A percentile compares a stretch with the other conserved stretches of the same genome.
Evolutionary conservation across 1,140 invertebrate genomes (phyloP).

Genomic region (Sycophaga agraensis): DNA sequence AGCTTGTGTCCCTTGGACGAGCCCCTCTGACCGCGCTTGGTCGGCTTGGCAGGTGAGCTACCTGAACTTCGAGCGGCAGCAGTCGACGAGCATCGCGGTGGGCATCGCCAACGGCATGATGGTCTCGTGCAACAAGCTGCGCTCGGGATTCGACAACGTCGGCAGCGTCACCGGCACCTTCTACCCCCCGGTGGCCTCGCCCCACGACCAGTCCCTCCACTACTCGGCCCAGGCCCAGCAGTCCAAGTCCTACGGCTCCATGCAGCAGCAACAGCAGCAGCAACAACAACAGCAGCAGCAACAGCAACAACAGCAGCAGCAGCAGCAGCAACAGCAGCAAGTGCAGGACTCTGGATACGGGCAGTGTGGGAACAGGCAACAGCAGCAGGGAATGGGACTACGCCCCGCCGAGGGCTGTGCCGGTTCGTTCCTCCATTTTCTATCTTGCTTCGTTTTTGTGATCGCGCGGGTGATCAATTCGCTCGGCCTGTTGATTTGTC

Average conservation of each 20-base stretch:
- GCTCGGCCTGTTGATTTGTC: not conserved
- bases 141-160: constrained; percentile 72
- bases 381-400: constrained; percentile 9
- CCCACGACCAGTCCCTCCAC: constrained; percentile 67
- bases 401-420: constrained; percentile 25
- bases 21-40: no score
- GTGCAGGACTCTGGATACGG: constrained; percentile 40
- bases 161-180: constrained; percentile 80
- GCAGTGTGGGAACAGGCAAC: constrained; percentile 10
- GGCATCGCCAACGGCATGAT: constrained; percentile 83
- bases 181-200: constrained; percentile 79
- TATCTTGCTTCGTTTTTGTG: not conserved
- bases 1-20: no score
- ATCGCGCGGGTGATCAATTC: constrained; percentile 13
- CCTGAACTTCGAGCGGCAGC: constrained; percentile 54
- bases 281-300: constrained; percentile 43
- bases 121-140: constrained; percentile 76
- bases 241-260: constrained; percentile 41
- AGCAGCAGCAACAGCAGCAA: constrained; percentile 33
- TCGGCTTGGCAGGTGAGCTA: constrained; percentile 54
- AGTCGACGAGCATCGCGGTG: constrained; percentile 66
- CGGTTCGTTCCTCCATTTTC: constrained; percentile 18
- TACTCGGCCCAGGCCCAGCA: constrained; percentile 44
- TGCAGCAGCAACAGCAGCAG: constrained; percentile 41
- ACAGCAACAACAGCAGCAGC: constrained; percentile 33